Conservation (phyloP, 2,797 vertebrate species). For the Chrosomus eos region DNA sequence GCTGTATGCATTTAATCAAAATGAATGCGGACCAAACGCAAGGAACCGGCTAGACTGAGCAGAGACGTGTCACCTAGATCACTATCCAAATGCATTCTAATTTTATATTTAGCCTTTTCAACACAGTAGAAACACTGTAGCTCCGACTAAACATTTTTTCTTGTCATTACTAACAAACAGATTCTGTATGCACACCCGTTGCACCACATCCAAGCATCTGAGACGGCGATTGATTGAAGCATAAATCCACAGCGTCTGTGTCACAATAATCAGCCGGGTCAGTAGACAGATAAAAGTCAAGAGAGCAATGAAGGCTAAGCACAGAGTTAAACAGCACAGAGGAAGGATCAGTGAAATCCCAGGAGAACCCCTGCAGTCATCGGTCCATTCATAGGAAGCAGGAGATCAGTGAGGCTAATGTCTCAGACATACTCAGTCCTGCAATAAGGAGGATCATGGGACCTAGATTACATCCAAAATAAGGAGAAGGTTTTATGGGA, state of each 20-base stretch:
- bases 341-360: slow-evolving; percentile 44
- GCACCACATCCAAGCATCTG: neutral
- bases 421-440: slow-evolving; percentile 49
- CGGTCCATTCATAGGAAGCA: slow-evolving; percentile 32
- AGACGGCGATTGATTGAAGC: neutral
- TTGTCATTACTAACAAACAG: neutral
- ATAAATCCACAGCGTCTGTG: slow-evolving; percentile 48
- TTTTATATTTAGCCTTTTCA: neutral
- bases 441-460: slow-evolving; percentile 46
- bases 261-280: slow-evolving; percentile 48
- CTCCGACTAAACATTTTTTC: neutral
- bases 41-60: neutral
- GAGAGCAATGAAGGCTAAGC: slow-evolving; percentile 35
- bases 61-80: neutral
- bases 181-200: neutral
- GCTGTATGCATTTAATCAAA: neutral
- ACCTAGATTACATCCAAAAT: slow-evolving; percentile 20
- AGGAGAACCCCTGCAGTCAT: slow-evolving; percentile 35
- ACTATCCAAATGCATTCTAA: neutral
- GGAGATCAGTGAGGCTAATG: slow-evolving; percentile 58
- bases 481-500: neutral
- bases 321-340: slow-evolving; percentile 34
- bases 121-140: neutral
- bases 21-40: neutral
- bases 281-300: slow-evolving; percentile 42